Percentiles rank a stretch among this genome's conserved stretches.
Conservation (phyloP, 2,113 vertebrate genomes). For the Psittacula cyanocephala region DNA sequence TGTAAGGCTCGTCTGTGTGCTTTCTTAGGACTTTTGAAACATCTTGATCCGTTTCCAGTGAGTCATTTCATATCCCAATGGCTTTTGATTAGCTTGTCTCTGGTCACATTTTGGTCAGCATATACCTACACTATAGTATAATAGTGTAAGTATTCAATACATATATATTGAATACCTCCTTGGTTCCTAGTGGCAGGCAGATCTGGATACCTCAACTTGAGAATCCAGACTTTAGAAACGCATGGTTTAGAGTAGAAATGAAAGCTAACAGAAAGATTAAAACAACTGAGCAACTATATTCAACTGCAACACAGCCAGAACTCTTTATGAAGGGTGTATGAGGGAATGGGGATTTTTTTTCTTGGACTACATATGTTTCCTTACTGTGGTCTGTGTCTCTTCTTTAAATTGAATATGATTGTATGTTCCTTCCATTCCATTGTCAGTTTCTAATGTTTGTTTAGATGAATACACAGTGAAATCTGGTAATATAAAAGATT, state of each 20-base stretch:
- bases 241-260: neutral
- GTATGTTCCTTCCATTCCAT: neutral
- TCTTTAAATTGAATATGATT: neutral
- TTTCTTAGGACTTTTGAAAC: neutral
- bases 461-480: neutral
- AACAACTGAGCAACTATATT: neutral
- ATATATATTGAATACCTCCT: neutral
- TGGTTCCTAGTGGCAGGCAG: neutral
- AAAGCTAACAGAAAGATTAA: neutral
- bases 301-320: neutral
- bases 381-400: neutral
- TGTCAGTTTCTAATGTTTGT: neutral
- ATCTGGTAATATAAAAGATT: neutral
- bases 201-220: neutral
- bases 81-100: neutral
- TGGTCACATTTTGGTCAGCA: rapidly evolving
- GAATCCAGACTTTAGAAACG: neutral
- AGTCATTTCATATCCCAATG: neutral
- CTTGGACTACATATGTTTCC: neutral
- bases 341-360: neutral
- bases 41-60: neutral
- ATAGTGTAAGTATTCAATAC: neutral
- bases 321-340: neutral
- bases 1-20: neutral
- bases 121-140: neutral